Conservation (phyloP, 1,140 invertebrate genomes). For the Megalonaias nervosa region DNA sequence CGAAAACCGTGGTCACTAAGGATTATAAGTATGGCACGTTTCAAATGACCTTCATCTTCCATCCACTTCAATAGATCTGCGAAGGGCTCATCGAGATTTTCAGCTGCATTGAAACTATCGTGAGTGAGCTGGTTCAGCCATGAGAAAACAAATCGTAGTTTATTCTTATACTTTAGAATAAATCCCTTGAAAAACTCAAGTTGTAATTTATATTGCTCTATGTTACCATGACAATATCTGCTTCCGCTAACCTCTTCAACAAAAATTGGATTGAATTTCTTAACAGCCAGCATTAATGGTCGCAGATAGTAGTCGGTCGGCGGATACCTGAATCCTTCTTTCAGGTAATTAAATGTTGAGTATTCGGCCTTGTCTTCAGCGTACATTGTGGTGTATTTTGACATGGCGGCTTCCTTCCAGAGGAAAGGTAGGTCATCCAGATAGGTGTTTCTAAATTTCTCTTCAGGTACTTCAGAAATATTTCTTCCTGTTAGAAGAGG, state of each 20-base stretch:
- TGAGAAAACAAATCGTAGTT: constrained; percentile 21
- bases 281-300: constrained; percentile 76
- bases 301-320: constrained; percentile 89
- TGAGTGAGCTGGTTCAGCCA: constrained; percentile 36
- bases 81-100: constrained; percentile 43
- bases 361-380: constrained; percentile 84
- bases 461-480: not conserved
- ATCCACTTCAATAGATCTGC: constrained; percentile 46
- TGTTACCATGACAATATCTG: constrained; percentile 25
- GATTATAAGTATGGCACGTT: constrained; percentile 27
- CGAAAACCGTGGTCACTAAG: constrained; percentile 40
- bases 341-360: constrained; percentile 86
- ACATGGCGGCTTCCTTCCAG: constrained; percentile 71
- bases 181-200: constrained; percentile 30
- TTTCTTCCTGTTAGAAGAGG: constrained; percentile 78
- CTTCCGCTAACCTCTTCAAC: constrained; percentile 8
- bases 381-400: constrained; percentile 84
- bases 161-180: constrained; percentile 19
- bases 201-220: constrained; percentile 16
- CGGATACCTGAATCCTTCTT: constrained; percentile 82
- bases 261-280: constrained; percentile 34
- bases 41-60: constrained; percentile 18
- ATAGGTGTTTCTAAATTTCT: not conserved
- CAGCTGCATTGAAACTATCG: constrained; percentile 24
- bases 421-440: constrained; percentile 42